Base-by-base conservation (phyloP, 2,888 invertebrate genomes). In the Masnerella sp. region DNA sequence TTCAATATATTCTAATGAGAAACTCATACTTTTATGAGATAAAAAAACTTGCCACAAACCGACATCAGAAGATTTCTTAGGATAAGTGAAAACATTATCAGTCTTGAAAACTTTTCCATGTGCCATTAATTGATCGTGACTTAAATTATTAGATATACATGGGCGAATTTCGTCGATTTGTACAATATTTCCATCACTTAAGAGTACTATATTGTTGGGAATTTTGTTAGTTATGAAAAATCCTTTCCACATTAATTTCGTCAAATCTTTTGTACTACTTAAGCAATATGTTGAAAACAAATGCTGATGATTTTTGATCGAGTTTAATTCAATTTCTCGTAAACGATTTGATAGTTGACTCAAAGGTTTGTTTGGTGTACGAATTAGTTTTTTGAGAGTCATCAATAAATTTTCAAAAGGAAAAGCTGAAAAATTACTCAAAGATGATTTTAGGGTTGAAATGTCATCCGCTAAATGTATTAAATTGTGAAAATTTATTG, bases 381-480 rank as follows among this genome's bases (percentile, higher is more conserved):
- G 20, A 1, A 70, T 38, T 7, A 74, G 20, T 25, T 36, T 62
- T 59, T 65, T 73, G 1, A 75, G 22, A 45, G 20, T 15, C 15
- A 52, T 59, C 5, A 54, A 11, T 30, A n/a, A 72, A 52, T 20
- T 68, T 52, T 68, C 68, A 20, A 59, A 61, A 7, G 45, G 45
- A 40, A 52, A 75, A 7, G 59, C 68, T 18, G 58, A 62, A 12
- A 52, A 43, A 25, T 59, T 42, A 14, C 28, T 54, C 5, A 54
- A 62, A 17, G 32, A n/a, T 5, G 7, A 18, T 30, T 28, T 47
- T 28, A 12, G 11, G 11, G 38, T 25, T n/a, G 40, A 11, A 14
- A 64, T 69, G 12, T 75, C 65, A 34, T 69, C 54, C 5, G 67
- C 3, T 7, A 58, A 7, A 51, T 64, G 58, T 14, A 62, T 51